Conservation (phyloP, 2,888 invertebrate species). For the Xestia ashworthii region DNA sequence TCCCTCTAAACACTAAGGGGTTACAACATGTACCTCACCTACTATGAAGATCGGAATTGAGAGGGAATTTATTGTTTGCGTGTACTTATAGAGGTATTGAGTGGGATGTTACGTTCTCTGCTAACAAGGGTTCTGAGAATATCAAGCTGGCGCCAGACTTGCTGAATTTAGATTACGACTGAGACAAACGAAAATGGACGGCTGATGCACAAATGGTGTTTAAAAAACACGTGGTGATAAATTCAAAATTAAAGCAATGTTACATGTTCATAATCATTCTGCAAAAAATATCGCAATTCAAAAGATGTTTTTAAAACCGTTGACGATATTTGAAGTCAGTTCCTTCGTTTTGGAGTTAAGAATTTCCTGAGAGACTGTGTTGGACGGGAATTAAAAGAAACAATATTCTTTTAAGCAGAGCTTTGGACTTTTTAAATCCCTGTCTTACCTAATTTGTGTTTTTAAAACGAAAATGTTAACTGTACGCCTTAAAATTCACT, state of each 20-base stretch:
- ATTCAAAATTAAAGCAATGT: too few relatives aligned
- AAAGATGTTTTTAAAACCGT: not conserved
- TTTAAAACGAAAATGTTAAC: slow-evolving; percentile 21
- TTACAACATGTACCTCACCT: slow-evolving; percentile 35
- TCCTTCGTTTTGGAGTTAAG: not conserved
- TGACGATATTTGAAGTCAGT: not conserved
- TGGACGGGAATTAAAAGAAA: not conserved
- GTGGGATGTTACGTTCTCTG: not conserved
- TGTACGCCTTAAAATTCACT: slow-evolving; percentile 17
- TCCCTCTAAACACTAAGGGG: slow-evolving; percentile 55
- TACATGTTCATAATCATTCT: too few relatives aligned
- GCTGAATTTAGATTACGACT: not conserved
- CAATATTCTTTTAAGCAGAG: not conserved
- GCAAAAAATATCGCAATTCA: not conserved
- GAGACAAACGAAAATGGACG: not conserved
- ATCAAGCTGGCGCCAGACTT: not conserved
- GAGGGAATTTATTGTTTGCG: slow-evolving; percentile 10
- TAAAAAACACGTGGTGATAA: too few relatives aligned
- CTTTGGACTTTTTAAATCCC: not conserved
- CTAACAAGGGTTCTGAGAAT: slow-evolving; percentile 11
- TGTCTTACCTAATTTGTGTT: not conserved
- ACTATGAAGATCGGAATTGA: slow-evolving; percentile 3
- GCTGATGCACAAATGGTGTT: not conserved
- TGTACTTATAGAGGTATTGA: not conserved
- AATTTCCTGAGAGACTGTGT: not conserved